Evolutionary conservation across 2,888 invertebrate species (phyloP).

Genomic region (Eucriotettix oculatus): DNA sequence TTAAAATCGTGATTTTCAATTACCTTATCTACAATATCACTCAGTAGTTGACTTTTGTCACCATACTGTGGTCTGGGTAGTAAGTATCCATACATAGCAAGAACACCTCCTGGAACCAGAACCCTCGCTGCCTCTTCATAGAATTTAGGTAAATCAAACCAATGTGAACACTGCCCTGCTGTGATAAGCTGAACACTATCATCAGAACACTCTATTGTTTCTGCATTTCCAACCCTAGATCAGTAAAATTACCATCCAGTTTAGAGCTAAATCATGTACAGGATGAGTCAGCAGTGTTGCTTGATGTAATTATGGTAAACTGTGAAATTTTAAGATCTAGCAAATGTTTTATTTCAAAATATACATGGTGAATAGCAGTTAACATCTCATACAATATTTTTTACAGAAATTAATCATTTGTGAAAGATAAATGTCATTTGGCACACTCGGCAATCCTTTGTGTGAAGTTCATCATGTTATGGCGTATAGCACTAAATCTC

Average conservation of each 20-base stretch:
- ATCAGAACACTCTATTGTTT: constrained; percentile 21
- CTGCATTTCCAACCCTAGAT: constrained; percentile 22
- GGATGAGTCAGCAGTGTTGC: too few species aligned
- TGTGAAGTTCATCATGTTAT: too few species aligned
- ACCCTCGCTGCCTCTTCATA: constrained; percentile 25
- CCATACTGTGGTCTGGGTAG: constrained; percentile 14
- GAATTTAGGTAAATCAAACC: constrained; percentile 27
- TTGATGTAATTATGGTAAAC: too few species aligned
- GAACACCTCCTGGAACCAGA: constrained; percentile 24
- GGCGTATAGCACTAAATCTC: too few species aligned
- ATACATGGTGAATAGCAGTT: too few species aligned
- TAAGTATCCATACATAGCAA: constrained; percentile 21
- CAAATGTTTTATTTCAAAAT: too few species aligned
- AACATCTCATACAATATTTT: too few species aligned
- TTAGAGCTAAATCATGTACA: too few species aligned
- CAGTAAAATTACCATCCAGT: neutral
- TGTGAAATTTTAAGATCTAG: too few species aligned
- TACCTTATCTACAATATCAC: constrained; percentile 16
- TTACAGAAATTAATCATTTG: too few species aligned
- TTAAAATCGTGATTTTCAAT: neutral
- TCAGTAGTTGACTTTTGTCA: constrained; percentile 11
- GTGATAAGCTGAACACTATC: constrained; percentile 24
- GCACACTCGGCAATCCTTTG: too few species aligned
- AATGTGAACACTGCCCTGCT: constrained; percentile 27
- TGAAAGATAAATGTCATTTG: too few species aligned